Evolutionary conservation across 2,113 vertebrate genomes (phyloP).

Genomic region (Hippocampus abdominalis): DNA sequence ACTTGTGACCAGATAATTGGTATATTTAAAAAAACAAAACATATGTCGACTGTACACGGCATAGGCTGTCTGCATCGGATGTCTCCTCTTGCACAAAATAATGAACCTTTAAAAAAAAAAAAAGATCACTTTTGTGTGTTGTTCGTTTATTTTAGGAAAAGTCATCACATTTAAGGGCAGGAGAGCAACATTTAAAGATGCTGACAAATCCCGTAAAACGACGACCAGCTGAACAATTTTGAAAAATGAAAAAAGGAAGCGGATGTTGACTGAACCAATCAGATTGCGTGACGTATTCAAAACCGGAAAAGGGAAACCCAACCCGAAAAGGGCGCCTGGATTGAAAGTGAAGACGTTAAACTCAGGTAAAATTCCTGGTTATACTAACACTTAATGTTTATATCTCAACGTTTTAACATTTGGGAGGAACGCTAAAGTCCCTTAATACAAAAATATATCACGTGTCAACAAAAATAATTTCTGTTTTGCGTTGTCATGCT

Average conservation of each 20-base stretch:
- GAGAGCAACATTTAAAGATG: no score
- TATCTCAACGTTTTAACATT: background rate
- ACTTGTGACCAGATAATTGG: conserved; percentile 12
- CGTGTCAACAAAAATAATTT: background rate
- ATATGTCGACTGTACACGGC: no score
- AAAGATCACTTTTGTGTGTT: no score
- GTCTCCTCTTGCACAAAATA: no score
- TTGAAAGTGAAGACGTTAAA: conserved; percentile 47
- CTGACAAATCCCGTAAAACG: background rate
- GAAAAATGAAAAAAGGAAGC: background rate
- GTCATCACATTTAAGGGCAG: no score
- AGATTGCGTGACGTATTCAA: background rate
- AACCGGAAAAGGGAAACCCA: conserved; percentile 54
- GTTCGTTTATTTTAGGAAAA: no score
- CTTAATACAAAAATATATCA: background rate
- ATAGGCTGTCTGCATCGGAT: no score
- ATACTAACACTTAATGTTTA: background rate
- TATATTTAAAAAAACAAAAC: background rate
- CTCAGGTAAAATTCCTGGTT: conserved; percentile 3
- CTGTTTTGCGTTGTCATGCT: background rate
- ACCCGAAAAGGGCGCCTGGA: conserved; percentile 61
- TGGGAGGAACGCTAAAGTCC: background rate
- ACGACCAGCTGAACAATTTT: background rate
- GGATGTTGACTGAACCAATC: conserved; percentile 53
- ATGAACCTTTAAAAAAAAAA: no score